phyloP scores from a whole-genome alignment of 2,797 vertebrate genomes.

The Carcharodon carcharias region DNA sequence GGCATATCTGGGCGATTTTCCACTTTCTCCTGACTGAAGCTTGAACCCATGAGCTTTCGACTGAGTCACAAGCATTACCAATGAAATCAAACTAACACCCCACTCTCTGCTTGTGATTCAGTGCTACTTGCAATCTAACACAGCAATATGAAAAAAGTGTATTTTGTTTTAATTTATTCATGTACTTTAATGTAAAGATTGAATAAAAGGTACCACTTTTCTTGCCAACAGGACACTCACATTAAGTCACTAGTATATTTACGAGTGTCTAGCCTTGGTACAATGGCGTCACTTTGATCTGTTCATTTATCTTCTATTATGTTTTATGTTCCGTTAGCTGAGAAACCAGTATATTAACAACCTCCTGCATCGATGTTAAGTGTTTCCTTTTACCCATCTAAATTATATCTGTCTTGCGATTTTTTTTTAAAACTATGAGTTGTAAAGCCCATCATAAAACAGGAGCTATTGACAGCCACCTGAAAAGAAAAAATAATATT shows the following conservation, averaged over 20 bases:
- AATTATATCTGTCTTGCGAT: not conserved
- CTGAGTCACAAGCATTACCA: not conserved
- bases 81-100: not conserved
- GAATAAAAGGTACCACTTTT: not conserved
- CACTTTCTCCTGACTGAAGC: not conserved
- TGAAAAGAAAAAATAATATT: conserved; percentile 27
- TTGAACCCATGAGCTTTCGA: not conserved
- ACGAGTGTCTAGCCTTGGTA: not conserved
- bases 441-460: conserved; percentile 16
- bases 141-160: not conserved
- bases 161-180: not conserved
- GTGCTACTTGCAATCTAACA: not conserved
- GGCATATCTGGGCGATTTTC: not conserved
- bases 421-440: not conserved
- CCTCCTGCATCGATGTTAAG: not conserved
- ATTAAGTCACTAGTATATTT: not conserved
- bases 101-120: not conserved
- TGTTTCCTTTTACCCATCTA: not conserved
- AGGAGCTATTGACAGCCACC: not conserved
- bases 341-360: not conserved
- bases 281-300: not conserved
- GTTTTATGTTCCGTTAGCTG: not conserved
- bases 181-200: not conserved
- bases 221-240: not conserved
- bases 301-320: conserved; percentile 14